These are phyloP conservation scores for Garra rufa DNA, from an alignment of 2,113 vertebrate genomes.

Conservation along the genomic window DNA sequence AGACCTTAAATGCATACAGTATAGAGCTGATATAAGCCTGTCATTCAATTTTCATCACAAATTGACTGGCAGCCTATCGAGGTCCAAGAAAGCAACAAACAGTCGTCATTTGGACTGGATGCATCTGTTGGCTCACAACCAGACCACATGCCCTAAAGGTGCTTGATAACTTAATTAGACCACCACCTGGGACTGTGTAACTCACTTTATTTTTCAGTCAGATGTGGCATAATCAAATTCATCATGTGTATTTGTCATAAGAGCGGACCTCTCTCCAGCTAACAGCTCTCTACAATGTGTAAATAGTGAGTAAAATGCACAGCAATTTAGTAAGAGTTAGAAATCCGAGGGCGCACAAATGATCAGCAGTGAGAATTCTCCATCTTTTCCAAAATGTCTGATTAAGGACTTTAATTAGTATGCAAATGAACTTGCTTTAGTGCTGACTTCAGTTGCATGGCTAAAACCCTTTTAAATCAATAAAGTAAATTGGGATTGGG, in stretches of 20 bases:
- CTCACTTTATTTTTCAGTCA: slow-evolving; percentile 42
- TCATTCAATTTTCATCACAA: background rate
- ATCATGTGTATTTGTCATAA: slow-evolving; percentile 49
- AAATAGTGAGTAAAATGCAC: slow-evolving; percentile 21
- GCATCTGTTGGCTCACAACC: slow-evolving; percentile 68
- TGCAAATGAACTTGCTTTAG: slow-evolving; percentile 43
- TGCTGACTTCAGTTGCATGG: slow-evolving; percentile 9
- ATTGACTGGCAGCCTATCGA: slow-evolving; percentile 16
- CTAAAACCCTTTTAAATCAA: slow-evolving; percentile 25
- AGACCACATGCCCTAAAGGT: slow-evolving; percentile 51
- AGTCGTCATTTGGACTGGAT: slow-evolving; percentile 59
- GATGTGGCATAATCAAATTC: slow-evolving; percentile 52
- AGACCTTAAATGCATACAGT: background rate
- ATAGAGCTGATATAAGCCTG: background rate
- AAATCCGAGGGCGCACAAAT: background rate
- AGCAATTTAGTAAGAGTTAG: slow-evolving; percentile 6
- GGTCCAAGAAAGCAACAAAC: slow-evolving; percentile 42
- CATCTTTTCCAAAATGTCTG: slow-evolving; percentile 40
- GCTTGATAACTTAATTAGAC: slow-evolving; percentile 45
- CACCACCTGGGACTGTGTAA: slow-evolving; percentile 40
- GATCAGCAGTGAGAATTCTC: background rate
- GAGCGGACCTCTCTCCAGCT: slow-evolving; percentile 17
- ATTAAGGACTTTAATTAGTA: slow-evolving; percentile 52
- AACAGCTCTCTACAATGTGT: slow-evolving; percentile 36
- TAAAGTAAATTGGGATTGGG: slow-evolving; percentile 28